These are phyloP conservation scores for Gadus macrocephalus DNA, from an alignment of 2,113 vertebrate species.

Conservation along the genomic window DNA sequence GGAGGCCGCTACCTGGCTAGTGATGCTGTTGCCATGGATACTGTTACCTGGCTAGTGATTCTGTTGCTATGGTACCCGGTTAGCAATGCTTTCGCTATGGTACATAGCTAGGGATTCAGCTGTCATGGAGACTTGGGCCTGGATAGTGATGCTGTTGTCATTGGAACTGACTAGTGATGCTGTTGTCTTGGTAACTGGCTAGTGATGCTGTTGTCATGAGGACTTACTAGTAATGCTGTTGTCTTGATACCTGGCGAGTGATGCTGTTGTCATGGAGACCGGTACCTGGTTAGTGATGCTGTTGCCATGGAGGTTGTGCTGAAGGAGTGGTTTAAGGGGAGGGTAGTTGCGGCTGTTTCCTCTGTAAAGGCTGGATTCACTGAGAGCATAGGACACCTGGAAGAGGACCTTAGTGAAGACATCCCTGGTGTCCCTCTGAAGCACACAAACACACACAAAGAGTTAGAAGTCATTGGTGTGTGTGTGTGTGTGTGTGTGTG, in stretches of 20 bases:
- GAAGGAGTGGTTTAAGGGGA: slow-evolving; percentile 84
- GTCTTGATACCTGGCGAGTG: not conserved
- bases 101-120: no score
- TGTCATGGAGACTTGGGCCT: no score
- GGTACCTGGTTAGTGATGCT: slow-evolving; percentile 32
- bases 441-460: not conserved
- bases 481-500: not conserved
- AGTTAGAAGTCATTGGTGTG: not conserved
- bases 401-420: slow-evolving; percentile 85
- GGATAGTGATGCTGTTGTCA: slow-evolving; percentile 37
- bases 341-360: slow-evolving; percentile 61
- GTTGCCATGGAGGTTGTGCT: slow-evolving; percentile 61
- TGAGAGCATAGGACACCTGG: slow-evolving; percentile 81
- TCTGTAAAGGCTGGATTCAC: slow-evolving; percentile 62
- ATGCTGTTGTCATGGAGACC: slow-evolving; percentile 50
- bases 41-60: slow-evolving; percentile 71
- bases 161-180: slow-evolving; percentile 42
- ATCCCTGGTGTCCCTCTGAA: slow-evolving; percentile 88
- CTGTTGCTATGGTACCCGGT: slow-evolving; percentile 20
- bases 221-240: slow-evolving; percentile 28
- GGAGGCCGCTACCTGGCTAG: slow-evolving; percentile 65
- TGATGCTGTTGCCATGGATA: slow-evolving; percentile 48
- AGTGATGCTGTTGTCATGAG: slow-evolving; percentile 37
- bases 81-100: slow-evolving; percentile 37
- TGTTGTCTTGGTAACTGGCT: slow-evolving; percentile 42